Percentiles rank a stretch among this genome's conserved stretches.
Conservation (phyloP, 2,888 invertebrate species). For the Sarcophaga caerulescens region DNA sequence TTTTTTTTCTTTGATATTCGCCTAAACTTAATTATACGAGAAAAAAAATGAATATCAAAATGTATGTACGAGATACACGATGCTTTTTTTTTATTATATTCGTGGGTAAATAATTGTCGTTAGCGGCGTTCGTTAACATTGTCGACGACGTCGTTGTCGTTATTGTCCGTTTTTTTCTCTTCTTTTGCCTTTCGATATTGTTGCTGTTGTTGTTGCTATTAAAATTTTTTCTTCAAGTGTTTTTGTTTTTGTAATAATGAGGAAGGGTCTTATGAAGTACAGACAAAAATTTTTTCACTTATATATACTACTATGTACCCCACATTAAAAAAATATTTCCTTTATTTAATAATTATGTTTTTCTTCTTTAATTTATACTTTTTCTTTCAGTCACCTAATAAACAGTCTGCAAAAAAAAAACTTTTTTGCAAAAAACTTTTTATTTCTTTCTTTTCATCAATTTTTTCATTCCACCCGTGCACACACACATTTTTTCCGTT, state of each 20-base stretch:
- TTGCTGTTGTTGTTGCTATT: slow-evolving; percentile 56
- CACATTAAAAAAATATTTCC: slow-evolving; percentile 8
- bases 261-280: slow-evolving; percentile 75
- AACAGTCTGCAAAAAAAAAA: slow-evolving; percentile 20
- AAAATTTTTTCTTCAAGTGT: slow-evolving; percentile 49
- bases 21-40: slow-evolving; percentile 42
- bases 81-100: slow-evolving; percentile 53
- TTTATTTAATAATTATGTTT: neutral
- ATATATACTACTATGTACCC: neutral
- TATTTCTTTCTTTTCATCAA: slow-evolving; percentile 68
- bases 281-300: slow-evolving; percentile 69
- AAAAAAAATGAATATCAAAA: slow-evolving; percentile 12
- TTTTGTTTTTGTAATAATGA: slow-evolving; percentile 35
- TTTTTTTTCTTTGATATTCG: slow-evolving; percentile 27
- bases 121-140: slow-evolving; percentile 66
- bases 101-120: slow-evolving; percentile 66
- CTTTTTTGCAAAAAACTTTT: slow-evolving; percentile 42
- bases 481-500: slow-evolving; percentile 73
- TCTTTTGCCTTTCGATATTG: slow-evolving; percentile 11
- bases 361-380: slow-evolving; percentile 3
- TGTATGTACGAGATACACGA: slow-evolving; percentile 34
- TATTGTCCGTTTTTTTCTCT: slow-evolving; percentile 61
- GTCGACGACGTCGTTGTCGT: slow-evolving; percentile 61
- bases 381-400: neutral
- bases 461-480: slow-evolving; percentile 74